Conservation (phyloP, 2,888 invertebrate genomes). For the Lochmaea crataegi region DNA sequence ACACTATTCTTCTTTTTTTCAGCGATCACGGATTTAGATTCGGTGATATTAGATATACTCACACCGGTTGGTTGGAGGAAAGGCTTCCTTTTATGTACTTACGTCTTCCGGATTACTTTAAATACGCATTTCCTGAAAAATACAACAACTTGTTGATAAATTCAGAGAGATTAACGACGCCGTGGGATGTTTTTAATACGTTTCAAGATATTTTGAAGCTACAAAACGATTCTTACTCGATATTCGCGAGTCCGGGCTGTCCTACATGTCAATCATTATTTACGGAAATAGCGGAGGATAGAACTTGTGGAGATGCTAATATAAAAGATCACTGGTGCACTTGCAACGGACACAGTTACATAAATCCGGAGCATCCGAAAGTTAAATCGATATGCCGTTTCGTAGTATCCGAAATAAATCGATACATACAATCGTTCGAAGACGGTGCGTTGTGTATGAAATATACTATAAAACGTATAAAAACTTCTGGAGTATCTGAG, state of each 20-base stretch:
- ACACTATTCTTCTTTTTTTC: slow-evolving; percentile 66
- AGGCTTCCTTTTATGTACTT: slow-evolving; percentile 82
- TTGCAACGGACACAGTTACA: slow-evolving; percentile 71
- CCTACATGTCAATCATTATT: slow-evolving; percentile 76
- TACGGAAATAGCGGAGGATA: slow-evolving; percentile 68
- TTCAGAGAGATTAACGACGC: slow-evolving; percentile 76
- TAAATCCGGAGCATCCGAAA: slow-evolving; percentile 66
- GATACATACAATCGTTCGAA: slow-evolving; percentile 66
- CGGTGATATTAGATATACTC: slow-evolving; percentile 76
- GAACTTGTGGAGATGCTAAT: slow-evolving; percentile 77
- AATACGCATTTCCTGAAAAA: slow-evolving; percentile 68
- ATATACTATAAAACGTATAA: slow-evolving; percentile 53
- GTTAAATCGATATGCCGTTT: slow-evolving; percentile 68
- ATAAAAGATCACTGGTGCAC: slow-evolving; percentile 82
- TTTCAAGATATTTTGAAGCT: slow-evolving; percentile 72
- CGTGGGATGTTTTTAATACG: slow-evolving; percentile 82
- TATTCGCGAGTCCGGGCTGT: slow-evolving; percentile 67
- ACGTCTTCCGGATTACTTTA: slow-evolving; percentile 74
- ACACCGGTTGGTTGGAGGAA: slow-evolving; percentile 84
- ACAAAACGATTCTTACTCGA: slow-evolving; percentile 61
- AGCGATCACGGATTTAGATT: slow-evolving; percentile 87
- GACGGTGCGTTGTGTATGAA: slow-evolving; percentile 49
- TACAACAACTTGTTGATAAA: slow-evolving; percentile 72
- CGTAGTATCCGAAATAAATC: slow-evolving; percentile 43
- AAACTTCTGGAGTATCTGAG: slow-evolving; percentile 51